phyloP scores from a whole-genome alignment of 2,888 invertebrate species.

The Ashinkailepas kermadecensis region DNA sequence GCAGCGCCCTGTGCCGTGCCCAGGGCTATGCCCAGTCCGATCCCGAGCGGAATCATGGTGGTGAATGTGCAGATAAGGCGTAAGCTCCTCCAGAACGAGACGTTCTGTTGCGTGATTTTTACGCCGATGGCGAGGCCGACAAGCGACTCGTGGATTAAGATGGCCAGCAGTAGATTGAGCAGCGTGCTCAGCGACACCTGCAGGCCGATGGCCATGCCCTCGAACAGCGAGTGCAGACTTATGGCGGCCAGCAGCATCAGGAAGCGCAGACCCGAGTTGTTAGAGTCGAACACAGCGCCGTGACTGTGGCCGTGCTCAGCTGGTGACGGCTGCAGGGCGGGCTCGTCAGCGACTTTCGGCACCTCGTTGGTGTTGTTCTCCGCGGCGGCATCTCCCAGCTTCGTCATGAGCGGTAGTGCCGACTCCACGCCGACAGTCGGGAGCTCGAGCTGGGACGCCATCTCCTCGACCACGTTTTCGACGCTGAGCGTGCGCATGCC shows the following conservation, averaged over 20 bases:
- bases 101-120: not conserved
- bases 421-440: too few species aligned
- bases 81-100: not conserved
- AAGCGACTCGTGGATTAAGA: conserved; percentile 14
- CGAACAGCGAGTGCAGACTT: conserved; percentile 12
- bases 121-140: conserved; percentile 4
- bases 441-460: not conserved
- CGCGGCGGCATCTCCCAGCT: too few species aligned
- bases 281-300: not conserved
- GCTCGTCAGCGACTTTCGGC: not conserved
- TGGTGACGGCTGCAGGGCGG: too few species aligned
- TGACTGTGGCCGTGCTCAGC: not conserved
- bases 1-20: not conserved
- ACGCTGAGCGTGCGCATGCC: not conserved
- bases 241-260: conserved; percentile 10
- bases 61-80: not conserved
- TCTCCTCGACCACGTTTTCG: not conserved
- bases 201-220: conserved; percentile 16
- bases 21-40: not conserved
- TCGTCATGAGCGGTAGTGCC: too few species aligned
- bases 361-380: not conserved
- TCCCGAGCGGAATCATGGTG: not conserved
- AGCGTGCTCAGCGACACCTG: not conserved
- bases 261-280: conserved; percentile 6
- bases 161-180: conserved; percentile 2